Conservation (phyloP, 2,888 invertebrate genomes). For the Rugalucina vietnamica region DNA sequence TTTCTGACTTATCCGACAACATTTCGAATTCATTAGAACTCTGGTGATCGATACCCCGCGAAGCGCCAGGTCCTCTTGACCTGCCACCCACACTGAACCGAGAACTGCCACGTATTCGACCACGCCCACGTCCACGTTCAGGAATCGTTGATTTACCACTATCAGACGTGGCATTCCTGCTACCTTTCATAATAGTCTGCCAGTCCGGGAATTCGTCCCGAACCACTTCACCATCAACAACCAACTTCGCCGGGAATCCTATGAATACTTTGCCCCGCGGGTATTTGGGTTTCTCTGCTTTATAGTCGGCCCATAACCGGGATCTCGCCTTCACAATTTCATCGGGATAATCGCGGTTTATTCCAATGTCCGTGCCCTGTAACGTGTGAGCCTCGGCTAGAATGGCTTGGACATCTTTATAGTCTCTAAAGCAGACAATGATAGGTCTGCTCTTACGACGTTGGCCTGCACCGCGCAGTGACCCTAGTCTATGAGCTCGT, state of each 20-base stretch:
- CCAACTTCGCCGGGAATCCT: slow-evolving; percentile 15
- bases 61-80: too few relatives aligned
- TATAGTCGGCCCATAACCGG: not conserved
- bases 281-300: not conserved
- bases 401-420: not conserved
- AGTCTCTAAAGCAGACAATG: not conserved
- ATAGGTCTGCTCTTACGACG: not conserved
- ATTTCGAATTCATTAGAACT: too few relatives aligned
- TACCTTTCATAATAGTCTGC: not conserved
- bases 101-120: too few relatives aligned
- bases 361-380: not conserved
- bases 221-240: not conserved
- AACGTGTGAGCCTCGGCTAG: slow-evolving; percentile 6
- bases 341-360: slow-evolving; percentile 1
- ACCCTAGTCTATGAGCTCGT: not conserved
- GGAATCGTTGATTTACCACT: too few relatives aligned
- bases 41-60: too few relatives aligned
- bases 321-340: slow-evolving; percentile 1
- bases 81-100: too few relatives aligned
- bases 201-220: slow-evolving; percentile 10
- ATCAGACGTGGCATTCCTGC: not conserved
- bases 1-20: too few relatives aligned
- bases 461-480: not conserved
- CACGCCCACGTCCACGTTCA: too few relatives aligned
- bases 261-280: not conserved